Evolutionary conservation across 2,797 vertebrate species (phyloP).

Genomic region (Chelidonichthys spinosus): DNA sequence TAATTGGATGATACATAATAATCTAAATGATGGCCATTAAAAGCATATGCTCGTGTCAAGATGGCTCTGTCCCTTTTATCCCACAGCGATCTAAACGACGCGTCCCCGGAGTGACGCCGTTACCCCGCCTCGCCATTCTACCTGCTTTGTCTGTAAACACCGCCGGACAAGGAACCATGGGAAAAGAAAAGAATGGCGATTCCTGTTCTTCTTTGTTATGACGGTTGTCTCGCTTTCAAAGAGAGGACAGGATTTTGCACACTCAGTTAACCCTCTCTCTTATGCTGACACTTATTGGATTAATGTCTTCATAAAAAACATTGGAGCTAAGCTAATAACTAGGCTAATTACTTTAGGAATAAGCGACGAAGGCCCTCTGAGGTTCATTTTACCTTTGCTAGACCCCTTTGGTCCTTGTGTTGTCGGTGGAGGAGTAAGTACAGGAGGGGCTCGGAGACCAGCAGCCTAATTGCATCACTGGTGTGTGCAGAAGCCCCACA

Average conservation of each 20-base stretch:
- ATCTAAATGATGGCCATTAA: conserved; percentile 67
- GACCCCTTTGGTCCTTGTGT: conserved; percentile 35
- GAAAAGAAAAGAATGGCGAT: conserved; percentile 17
- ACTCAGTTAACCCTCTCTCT: neutral
- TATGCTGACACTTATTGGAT: conserved; percentile 9
- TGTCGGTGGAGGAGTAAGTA: conserved; percentile 47
- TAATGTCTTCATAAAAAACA: conserved; percentile 36
- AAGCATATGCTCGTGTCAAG: conserved; percentile 55
- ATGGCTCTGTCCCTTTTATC: conserved; percentile 63
- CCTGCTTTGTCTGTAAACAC: conserved; percentile 51
- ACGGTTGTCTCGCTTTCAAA: conserved; percentile 30
- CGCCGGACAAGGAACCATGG: conserved; percentile 5
- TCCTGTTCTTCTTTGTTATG: conserved; percentile 23
- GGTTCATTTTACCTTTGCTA: conserved; percentile 45
- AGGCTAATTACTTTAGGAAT: conserved; percentile 57
- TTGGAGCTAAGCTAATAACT: conserved; percentile 38
- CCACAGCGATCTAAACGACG: conserved; percentile 61
- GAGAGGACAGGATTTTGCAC: conserved; percentile 4
- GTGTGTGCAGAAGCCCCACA: conserved; percentile 34
- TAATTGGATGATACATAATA: conserved; percentile 67
- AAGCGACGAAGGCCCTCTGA: conserved; percentile 39
- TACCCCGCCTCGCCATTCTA: conserved; percentile 36
- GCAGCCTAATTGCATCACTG: conserved; percentile 52
- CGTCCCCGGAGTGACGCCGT: conserved; percentile 59
- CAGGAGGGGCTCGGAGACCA: conserved; percentile 49